Percentiles rank a stretch among this genome's conserved stretches.
Evolutionary conservation across 2,888 invertebrate species (phyloP).

Genomic region (Spodoptera littoralis): DNA sequence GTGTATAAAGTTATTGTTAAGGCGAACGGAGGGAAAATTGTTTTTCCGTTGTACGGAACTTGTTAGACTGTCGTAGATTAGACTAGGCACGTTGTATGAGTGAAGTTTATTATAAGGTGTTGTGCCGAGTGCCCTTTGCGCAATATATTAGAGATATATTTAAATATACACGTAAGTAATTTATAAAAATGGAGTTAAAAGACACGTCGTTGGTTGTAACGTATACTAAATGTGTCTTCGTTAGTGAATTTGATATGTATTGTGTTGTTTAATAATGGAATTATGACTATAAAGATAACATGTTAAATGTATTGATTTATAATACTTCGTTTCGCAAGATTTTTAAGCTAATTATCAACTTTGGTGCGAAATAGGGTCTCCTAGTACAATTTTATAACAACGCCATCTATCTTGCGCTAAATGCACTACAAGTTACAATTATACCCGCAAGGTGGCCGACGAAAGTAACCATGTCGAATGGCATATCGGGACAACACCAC

Average conservation of each 20-base stretch:
- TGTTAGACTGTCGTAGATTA: constrained; percentile 87
- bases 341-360: background rate
- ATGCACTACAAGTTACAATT: constrained; percentile 23
- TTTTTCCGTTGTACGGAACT: constrained; percentile 88
- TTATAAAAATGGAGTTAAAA: constrained; percentile 5
- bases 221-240: constrained; percentile 19
- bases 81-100: constrained; percentile 83
- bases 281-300: constrained; percentile 34
- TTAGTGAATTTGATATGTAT: constrained; percentile 37
- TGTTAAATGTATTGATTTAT: constrained; percentile 23
- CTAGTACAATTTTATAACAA: constrained; percentile 14
- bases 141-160: background rate
- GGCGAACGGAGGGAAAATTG: constrained; percentile 77
- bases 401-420: constrained; percentile 36
- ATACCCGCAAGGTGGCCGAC: constrained; percentile 39
- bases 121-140: constrained; percentile 69
- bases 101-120: constrained; percentile 72
- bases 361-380: background rate
- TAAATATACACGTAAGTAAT: too few relatives aligned
- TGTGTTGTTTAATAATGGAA: constrained; percentile 29
- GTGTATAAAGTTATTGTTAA: constrained; percentile 82
- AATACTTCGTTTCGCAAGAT: constrained; percentile 9
- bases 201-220: constrained; percentile 8
- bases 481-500: constrained; percentile 70
- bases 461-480: constrained; percentile 48